Evolutionary conservation across 2,888 invertebrate species (phyloP), one percentile per base, ranked within the genome.

Genomic region (Girardia tigrina): DNA sequence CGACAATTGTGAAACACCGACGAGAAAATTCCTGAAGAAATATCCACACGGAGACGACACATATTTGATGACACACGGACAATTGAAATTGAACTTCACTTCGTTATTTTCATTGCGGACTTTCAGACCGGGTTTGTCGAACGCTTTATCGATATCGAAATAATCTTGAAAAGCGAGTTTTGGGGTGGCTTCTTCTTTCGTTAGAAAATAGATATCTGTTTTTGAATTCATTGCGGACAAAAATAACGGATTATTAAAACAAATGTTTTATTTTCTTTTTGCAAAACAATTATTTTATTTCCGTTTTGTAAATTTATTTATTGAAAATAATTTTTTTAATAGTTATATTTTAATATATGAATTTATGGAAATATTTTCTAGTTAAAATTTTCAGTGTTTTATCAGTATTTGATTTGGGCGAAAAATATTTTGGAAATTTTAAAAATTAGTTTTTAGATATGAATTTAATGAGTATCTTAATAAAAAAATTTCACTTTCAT

Each of bases 1-100:
- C 4, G 56, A 56, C n/a, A 56, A 16, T n/a, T 56, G 20, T 20
- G 20, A 20, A 56, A 56, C n/a, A 12, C 56, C 56, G 4, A 23
- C n/a, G 4, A 56, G n/a, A 16, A 56, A 56, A n/a, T 56, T 56
- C n/a, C 56, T 56, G n/a, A 56, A 56, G n/a, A 56, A 56, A 56
- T 56, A 56, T 2, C 56, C 56, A 16, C 56, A 56, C n/a, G 56
- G 56, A 8, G 56, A 56, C 4, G 56, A 56, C 23, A 56, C 23
- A 16, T 56, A 56, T 56, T 56, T 56, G 4, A 56, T 56, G 23
- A 56, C 56, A 56, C 56, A 56, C 23, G 56, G n/a, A 56, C 56
- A 56, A 56, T 56, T 56, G 23, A 56, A 56, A 16, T 56, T 56
- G 23, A 20, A 56, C 23, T 56, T 56, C 56, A 56, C 56, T 56